Evolutionary conservation across 2,888 invertebrate genomes (phyloP).

Genomic region (Cosmorhoe ocellata): DNA sequence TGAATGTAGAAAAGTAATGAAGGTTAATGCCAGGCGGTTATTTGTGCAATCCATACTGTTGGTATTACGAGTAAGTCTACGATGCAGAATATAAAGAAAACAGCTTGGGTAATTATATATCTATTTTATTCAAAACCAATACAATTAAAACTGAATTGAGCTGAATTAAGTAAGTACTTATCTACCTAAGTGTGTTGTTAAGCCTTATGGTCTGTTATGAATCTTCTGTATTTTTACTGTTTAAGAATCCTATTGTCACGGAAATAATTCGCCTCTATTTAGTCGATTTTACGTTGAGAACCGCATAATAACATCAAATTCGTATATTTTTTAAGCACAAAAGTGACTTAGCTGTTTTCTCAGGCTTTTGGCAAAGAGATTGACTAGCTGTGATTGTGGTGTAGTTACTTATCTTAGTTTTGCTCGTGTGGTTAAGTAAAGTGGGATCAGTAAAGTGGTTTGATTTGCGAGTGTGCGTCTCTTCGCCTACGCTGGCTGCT

Average conservation of each 20-base stretch:
- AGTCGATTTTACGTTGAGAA: too few species aligned
- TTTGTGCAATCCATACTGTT: constrained; percentile 77
- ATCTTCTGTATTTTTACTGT: too few species aligned
- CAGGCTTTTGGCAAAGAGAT: constrained; percentile 45
- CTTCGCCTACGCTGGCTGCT: constrained; percentile 50
- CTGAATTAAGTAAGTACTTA: too few species aligned
- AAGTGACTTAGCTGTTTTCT: constrained; percentile 8
- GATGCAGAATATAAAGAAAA: constrained; percentile 7
- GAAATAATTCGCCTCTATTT: too few species aligned
- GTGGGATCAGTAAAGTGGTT: constrained; percentile 43
- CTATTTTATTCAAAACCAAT: too few species aligned
- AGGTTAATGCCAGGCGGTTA: constrained; percentile 71
- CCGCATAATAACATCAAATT: too few species aligned
- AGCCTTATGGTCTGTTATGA: too few species aligned
- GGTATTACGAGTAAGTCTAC: constrained; percentile 63
- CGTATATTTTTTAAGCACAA: too few species aligned
- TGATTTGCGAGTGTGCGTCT: constrained; percentile 59
- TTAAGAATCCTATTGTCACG: too few species aligned
- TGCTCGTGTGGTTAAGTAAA: constrained; percentile 51
- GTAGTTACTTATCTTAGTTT: constrained; percentile 49
- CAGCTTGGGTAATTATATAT: constrained; percentile 1
- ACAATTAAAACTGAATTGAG: too few species aligned
- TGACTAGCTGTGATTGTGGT: constrained; percentile 66
- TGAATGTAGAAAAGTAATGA: constrained; percentile 60
- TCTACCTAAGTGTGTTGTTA: too few species aligned